Evolutionary conservation across 2,113 vertebrate species (phyloP).

Genomic region (Cairina moschata): DNA sequence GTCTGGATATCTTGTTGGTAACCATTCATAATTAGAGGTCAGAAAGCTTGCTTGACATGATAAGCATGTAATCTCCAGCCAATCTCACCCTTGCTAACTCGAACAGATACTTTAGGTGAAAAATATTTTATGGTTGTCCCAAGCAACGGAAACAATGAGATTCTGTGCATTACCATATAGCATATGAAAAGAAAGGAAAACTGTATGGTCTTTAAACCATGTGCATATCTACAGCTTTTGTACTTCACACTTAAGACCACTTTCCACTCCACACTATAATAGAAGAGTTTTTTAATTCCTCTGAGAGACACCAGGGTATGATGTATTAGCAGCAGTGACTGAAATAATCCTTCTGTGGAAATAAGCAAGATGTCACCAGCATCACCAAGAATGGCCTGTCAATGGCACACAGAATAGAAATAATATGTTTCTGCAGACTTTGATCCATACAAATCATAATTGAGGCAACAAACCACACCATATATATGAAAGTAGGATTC

Average conservation of each 20-base stretch:
- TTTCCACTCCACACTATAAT: neutral
- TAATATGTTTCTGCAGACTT: neutral
- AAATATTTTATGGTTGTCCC: rapidly evolving
- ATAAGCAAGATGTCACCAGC: neutral
- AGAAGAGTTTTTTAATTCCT: neutral
- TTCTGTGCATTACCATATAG: neutral
- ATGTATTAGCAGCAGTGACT: neutral
- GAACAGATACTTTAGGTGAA: neutral
- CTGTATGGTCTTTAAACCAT: neutral
- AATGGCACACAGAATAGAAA: neutral
- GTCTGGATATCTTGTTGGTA: neutral
- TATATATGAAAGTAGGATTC: neutral
- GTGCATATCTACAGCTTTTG: neutral
- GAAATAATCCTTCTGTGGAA: neutral
- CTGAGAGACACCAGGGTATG: neutral
- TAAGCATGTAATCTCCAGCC: neutral
- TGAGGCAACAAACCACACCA: neutral
- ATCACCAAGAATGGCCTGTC: neutral
- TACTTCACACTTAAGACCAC: neutral
- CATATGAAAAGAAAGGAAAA: neutral
- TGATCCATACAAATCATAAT: neutral
- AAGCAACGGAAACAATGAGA: neutral
- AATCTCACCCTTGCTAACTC: neutral
- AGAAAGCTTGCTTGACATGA: neutral
- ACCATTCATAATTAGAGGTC: neutral